These are phyloP conservation scores for Mythimna pallens DNA, from an alignment of 2,888 invertebrate species.

Conservation along the genomic window DNA sequence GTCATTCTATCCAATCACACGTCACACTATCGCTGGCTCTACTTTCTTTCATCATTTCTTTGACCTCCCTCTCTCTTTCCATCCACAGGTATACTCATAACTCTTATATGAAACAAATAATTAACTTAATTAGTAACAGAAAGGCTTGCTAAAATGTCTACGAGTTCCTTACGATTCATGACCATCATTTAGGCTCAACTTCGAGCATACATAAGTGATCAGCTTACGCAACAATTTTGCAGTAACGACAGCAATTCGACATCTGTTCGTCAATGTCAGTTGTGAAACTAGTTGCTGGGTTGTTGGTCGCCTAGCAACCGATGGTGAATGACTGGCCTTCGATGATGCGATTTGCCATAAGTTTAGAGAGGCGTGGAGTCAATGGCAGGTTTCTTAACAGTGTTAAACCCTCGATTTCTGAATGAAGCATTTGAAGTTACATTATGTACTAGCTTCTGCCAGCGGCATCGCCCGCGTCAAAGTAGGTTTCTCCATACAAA, in stretches of 20 bases:
- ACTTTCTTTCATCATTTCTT: too few relatives aligned
- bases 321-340: constrained; percentile 41
- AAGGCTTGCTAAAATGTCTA: background rate
- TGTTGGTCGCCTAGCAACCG: constrained; percentile 57
- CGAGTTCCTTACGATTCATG: background rate
- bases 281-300: constrained; percentile 44
- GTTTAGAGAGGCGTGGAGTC: constrained; percentile 40
- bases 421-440: too few relatives aligned
- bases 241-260: constrained; percentile 50
- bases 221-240: constrained; percentile 56
- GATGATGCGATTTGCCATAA: constrained; percentile 38
- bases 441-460: too few relatives aligned
- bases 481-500: too few relatives aligned
- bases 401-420: background rate
- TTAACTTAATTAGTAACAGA: too few relatives aligned
- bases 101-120: too few relatives aligned
- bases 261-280: constrained; percentile 58
- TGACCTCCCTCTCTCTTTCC: too few relatives aligned
- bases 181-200: constrained; percentile 8
- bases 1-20: too few relatives aligned
- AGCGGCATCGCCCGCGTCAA: too few relatives aligned
- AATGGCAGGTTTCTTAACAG: constrained; percentile 17
- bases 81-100: too few relatives aligned
- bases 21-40: too few relatives aligned
- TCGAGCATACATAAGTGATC: constrained; percentile 17